Base-by-base conservation (phyloP, 2,888 invertebrate genomes). In the Ganaspis brasiliensis region DNA sequence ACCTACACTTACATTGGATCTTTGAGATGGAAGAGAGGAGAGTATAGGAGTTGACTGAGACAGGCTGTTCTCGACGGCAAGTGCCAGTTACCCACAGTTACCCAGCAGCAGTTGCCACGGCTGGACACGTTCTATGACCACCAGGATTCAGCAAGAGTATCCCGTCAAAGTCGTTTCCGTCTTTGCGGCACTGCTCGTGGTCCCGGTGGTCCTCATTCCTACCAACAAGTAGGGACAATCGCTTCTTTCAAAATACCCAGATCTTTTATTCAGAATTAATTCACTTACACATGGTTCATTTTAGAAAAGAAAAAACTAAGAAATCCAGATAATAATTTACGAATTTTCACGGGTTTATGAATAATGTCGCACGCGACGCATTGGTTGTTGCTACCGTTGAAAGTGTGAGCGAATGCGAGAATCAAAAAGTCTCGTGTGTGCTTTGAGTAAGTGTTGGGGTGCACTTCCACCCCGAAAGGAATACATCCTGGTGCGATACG, bases 41-140 rank as follows among this genome's bases (percentile, higher is more conserved):
- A 16, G 10, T 71, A 55, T 31, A 72, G 52, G 26, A 45, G 45
- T 9, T 45, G 5, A 45, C 45, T 19, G 55, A 56, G 24, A 56
- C 55, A 14, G 14, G 56, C 24, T 56, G 56, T 24, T 40, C 67
- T 67, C 45, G n/a, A 45, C 67, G 82, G 85, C 86, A 85, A 87
- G 85, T 86, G 87, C 79, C 85, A 59, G 57, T 52, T 52, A 37
- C 26, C 78, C 76, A 79, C 87, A 91, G 91, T 91, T 88, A 89
- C 87, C 89, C 86, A 82, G 85, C 89, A 85, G 89, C 90, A 86
- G 85, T 91, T 87, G 89, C 86, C 86, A 86, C 88, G 88, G 85
- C 84, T 88, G 88, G 87, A 87, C 87, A 82, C 72, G 71, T 16
- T 49, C 55, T 40, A 24, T 12, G 61, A 63, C 14, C 52, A 55